These are phyloP conservation scores for Haliclona indistincta DNA, from an alignment of 37 sponge, comb jelly and placozoan genomes.

Conservation along the genomic window DNA sequence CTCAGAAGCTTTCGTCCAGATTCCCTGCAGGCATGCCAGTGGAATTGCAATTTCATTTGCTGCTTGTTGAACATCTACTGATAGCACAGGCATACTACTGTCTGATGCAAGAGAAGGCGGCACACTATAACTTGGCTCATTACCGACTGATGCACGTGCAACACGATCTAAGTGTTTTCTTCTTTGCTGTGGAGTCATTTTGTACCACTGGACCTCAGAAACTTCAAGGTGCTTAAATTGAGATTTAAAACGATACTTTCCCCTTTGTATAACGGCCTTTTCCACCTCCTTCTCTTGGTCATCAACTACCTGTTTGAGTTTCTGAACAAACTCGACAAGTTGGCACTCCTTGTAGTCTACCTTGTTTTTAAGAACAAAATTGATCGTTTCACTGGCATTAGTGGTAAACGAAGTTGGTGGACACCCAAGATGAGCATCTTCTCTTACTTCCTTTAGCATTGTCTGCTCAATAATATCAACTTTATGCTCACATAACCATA, in stretches of 20 bases:
- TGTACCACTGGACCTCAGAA: constrained; percentile 29
- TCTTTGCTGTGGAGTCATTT: background rate
- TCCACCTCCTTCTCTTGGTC: constrained; percentile 56
- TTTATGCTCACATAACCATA: constrained; percentile 21
- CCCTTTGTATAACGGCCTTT: constrained; percentile 27
- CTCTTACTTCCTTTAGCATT: constrained; percentile 23
- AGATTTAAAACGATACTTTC: constrained; percentile 29
- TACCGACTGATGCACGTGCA: background rate
- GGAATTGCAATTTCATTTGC: constrained; percentile 1
- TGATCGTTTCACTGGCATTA: constrained; percentile 43
- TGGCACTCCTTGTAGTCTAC: constrained; percentile 44
- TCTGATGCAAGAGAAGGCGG: background rate
- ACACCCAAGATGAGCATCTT: constrained; percentile 33
- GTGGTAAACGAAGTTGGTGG: constrained; percentile 48
- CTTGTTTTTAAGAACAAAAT: constrained; percentile 47
- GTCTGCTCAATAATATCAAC: constrained; percentile 28
- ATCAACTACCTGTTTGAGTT: constrained; percentile 24
- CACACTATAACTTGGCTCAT: background rate
- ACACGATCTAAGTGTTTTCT: constrained; percentile 1
- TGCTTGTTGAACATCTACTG: background rate
- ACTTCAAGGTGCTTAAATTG: constrained; percentile 33
- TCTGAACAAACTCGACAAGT: constrained; percentile 28
- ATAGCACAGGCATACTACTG: background rate
- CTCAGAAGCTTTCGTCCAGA: constrained; percentile 14
- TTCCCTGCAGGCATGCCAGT: constrained; percentile 7